These are phyloP conservation scores for Anniella stebbinsi DNA, from an alignment of 2,797 vertebrate species.

Conservation along the genomic window DNA sequence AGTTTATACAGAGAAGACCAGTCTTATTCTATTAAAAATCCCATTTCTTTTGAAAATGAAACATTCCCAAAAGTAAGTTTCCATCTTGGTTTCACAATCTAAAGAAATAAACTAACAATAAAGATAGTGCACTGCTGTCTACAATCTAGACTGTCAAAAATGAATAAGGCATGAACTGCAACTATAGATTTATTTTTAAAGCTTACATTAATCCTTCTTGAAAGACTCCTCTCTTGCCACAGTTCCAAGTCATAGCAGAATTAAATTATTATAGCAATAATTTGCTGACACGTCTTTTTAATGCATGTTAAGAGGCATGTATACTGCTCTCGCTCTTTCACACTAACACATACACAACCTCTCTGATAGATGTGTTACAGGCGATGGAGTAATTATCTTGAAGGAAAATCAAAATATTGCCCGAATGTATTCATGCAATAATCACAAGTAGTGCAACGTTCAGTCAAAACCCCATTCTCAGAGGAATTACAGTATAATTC, in stretches of 20 bases:
- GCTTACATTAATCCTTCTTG: slow-evolving; percentile 50
- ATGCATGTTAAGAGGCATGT: not conserved
- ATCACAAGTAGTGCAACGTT: not conserved
- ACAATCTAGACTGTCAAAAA: slow-evolving; percentile 54
- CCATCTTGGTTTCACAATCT: slow-evolving; percentile 32
- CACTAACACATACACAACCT: not conserved
- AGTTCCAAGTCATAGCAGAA: not conserved
- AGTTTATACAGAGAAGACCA: slow-evolving; percentile 1
- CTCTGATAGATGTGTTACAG: not conserved
- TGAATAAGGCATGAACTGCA: slow-evolving; percentile 62
- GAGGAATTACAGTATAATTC: not conserved
- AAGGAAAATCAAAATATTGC: not conserved
- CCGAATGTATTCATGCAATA: not conserved
- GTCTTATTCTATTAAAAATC: slow-evolving; percentile 46
- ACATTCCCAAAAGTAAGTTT: slow-evolving; percentile 40
- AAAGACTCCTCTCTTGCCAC: slow-evolving; percentile 50
- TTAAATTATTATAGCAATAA: slow-evolving; percentile 27
- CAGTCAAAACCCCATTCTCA: slow-evolving; percentile 27
- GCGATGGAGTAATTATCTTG: not conserved
- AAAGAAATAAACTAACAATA: slow-evolving; percentile 3
- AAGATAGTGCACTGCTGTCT: slow-evolving; percentile 13
- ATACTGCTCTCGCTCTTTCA: not conserved
- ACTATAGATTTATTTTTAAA: slow-evolving; percentile 47
- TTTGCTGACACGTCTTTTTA: slow-evolving; percentile 5
- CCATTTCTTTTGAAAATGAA: slow-evolving; percentile 39